These are phyloP conservation scores for Drosophila bunnanda DNA, from an alignment of 2,888 invertebrate genomes.

Conservation along the genomic window DNA sequence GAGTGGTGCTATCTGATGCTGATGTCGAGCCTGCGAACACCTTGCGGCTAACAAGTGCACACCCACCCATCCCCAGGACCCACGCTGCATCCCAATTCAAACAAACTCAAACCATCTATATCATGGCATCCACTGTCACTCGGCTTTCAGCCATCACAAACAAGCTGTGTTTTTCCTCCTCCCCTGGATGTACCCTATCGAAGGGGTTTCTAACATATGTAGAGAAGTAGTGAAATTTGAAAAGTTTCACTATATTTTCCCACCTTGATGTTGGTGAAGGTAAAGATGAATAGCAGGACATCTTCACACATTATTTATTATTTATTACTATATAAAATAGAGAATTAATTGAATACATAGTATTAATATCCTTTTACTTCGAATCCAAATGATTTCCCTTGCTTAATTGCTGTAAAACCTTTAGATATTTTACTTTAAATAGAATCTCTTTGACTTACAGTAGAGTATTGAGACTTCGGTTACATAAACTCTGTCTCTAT, in stretches of 20 bases:
- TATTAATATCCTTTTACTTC: too few species aligned
- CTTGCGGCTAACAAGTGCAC: constrained; percentile 78
- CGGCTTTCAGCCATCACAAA: constrained; percentile 53
- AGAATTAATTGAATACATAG: not conserved
- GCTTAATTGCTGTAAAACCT: not conserved
- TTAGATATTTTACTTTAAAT: not conserved
- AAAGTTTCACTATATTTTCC: not conserved
- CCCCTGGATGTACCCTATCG: constrained; percentile 9
- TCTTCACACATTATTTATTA: not conserved
- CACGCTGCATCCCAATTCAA: constrained; percentile 22
- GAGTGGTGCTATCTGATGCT: constrained; percentile 1
- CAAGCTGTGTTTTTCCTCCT: constrained; percentile 51
- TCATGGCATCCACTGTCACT: constrained; percentile 40
- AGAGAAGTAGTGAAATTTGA: too few species aligned
- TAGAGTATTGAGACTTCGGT: not conserved
- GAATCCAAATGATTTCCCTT: too few species aligned
- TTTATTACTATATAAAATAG: too few species aligned
- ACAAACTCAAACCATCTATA: constrained; percentile 23
- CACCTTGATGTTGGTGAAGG: not conserved
- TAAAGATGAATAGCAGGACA: too few species aligned
- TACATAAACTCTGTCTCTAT: not conserved
- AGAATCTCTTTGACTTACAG: not conserved
- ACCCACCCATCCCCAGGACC: constrained; percentile 4
- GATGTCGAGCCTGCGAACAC: constrained; percentile 53
- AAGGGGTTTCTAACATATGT: not conserved